phyloP scores from a whole-genome alignment of 2,113 vertebrate genomes.

The Herpailurus yagouaroundi region DNA sequence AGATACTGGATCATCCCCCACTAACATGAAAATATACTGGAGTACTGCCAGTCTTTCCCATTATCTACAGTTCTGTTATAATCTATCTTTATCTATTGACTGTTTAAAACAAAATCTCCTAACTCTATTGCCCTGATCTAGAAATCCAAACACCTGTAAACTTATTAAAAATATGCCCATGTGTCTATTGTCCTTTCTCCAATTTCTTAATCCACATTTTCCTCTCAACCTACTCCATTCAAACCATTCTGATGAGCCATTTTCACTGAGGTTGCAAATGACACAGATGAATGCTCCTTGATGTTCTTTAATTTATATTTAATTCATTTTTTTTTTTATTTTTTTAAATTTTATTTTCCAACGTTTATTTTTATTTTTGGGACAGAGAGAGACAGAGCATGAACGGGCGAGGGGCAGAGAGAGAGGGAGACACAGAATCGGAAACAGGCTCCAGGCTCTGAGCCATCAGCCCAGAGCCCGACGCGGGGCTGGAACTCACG shows the following conservation, averaged over 20 bases:
- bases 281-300: background rate
- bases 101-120: background rate
- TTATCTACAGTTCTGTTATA: background rate
- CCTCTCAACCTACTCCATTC: background rate
- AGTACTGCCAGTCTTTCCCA: background rate
- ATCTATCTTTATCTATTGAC: background rate
- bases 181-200: background rate
- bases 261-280: constrained; percentile 20
- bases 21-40: background rate
- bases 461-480: too few relatives aligned
- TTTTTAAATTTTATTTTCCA: too few relatives aligned
- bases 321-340: too few relatives aligned
- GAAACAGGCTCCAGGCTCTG: too few relatives aligned
- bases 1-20: background rate
- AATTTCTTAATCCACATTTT: background rate
- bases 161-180: background rate
- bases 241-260: background rate
- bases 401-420: too few relatives aligned
- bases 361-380: too few relatives aligned
- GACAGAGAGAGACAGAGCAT: too few relatives aligned
- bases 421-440: too few relatives aligned
- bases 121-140: background rate
- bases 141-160: background rate
- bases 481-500: too few relatives aligned
- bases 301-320: background rate